Evolutionary conservation across 1,140 invertebrate species (phyloP), one percentile per base, ranked within the genome.

Genomic region (Bicyclus anynana): DNA sequence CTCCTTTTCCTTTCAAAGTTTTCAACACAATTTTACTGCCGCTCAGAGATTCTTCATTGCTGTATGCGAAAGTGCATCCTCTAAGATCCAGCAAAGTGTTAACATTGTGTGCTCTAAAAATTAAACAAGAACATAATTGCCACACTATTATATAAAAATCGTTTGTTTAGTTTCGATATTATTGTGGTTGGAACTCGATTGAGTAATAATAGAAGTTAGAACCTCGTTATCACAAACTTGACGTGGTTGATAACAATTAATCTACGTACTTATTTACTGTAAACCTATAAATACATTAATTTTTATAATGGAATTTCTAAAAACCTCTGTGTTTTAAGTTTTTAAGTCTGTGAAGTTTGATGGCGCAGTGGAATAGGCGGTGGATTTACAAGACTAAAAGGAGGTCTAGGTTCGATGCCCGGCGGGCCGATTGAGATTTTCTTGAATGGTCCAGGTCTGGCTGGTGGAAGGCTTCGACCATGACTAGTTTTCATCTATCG

Each of bases 21-120:
- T 90, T 90, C 23, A 92, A 67, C 16, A 92, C 84, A 16, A 91
- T 84, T 65, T 87, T 84, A 67, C 91, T 90, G 59, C 87, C 84
- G 80, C 91, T 91, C 0, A 92, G 67, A 42, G 91, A 92, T 56
- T 90, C 85, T 59, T 90, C 84, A 56, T 87, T 69, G 58, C 85
- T 90, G 65, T 91, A 91, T 0, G 91, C 91, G 84, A 91, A 92
- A 21, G 81, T 88, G 56, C 90, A 90, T 18, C 92, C 92, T 44
- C 91, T 78, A 5, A 92, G 75, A 64, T 92, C 91, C 37, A 90
- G 65, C 44, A 93, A 89, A 21, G 89, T 90, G 58, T 91, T 91
- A 1, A 91, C 90, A 69, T 89, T 89, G 57, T 90, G 90, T 46
- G 89, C 89, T 60, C 91, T 92, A 74, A 5, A 89, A 89, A 47